Percentiles rank a stretch among this genome's conserved stretches.
Conservation (phyloP, 2,888 invertebrate genomes). For the Sisyra nigra region DNA sequence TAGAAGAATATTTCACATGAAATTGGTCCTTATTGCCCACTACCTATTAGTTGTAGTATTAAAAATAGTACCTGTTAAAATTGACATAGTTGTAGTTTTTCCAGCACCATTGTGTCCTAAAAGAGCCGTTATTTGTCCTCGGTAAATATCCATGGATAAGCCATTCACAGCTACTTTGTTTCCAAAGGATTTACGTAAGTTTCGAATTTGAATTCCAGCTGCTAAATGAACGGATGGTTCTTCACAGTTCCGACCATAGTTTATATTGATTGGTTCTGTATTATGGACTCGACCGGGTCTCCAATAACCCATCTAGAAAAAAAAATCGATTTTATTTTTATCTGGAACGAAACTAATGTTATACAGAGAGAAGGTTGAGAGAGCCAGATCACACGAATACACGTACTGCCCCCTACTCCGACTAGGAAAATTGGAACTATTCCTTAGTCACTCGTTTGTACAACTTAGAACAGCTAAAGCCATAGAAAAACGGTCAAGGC, state of each 20-base stretch:
- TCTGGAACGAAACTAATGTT: no score
- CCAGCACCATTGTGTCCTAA: slow-evolving; percentile 49
- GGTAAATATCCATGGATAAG: slow-evolving; percentile 56
- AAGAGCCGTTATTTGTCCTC: slow-evolving; percentile 71
- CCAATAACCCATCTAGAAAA: not conserved
- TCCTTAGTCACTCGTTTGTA: no score
- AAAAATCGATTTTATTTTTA: no score
- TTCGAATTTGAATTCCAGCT: slow-evolving; percentile 33
- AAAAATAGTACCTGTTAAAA: slow-evolving; percentile 38
- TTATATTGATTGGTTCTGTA: not conserved
- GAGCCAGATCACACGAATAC: no score
- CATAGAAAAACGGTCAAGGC: no score
- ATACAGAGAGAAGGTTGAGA: no score
- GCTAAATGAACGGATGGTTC: slow-evolving; percentile 14
- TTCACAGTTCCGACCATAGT: not conserved
- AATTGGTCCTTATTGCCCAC: not conserved
- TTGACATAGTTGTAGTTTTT: slow-evolving; percentile 47
- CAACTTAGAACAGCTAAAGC: no score
- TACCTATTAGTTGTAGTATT: no score
- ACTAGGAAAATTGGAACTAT: no score
- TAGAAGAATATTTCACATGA: no score
- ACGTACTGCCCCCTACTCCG: no score
- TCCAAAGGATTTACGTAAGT: slow-evolving; percentile 26
- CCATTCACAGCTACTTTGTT: slow-evolving; percentile 45
- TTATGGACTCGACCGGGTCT: not conserved